A percentile compares a stretch with the other conserved stretches of the same genome.
Evolutionary conservation across 1,140 invertebrate species (phyloP).

Genomic region (Elysia chlorotica): DNA sequence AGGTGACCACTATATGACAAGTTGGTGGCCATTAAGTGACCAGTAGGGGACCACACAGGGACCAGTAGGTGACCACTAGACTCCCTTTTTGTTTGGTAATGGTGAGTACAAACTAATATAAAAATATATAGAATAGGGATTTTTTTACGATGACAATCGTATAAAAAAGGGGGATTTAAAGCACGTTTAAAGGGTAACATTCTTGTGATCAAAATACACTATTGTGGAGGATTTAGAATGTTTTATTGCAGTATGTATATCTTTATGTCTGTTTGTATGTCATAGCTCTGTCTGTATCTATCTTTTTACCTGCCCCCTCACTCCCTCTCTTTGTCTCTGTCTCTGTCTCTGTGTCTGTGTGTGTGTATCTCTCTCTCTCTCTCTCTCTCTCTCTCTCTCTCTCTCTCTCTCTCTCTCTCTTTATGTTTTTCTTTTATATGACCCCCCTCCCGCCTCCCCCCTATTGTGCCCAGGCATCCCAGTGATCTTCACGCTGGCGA

Average conservation of each 20-base stretch:
- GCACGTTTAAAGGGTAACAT: not conserved
- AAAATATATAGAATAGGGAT: not conserved
- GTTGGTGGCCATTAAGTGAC: no score
- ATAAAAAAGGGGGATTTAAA: no score
- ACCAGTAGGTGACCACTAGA: no score
- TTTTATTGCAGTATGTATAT: no score
- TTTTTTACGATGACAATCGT: not conserved
- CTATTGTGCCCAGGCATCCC: not conserved
- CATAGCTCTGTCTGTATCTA: not conserved
- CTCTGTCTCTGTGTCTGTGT: not conserved
- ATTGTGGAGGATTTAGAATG: no score
- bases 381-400: not conserved
- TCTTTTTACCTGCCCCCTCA: not conserved
- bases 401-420: not conserved
- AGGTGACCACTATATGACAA: no score
- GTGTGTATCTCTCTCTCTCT: not conserved
- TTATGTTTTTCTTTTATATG: not conserved
- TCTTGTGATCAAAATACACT: not conserved
- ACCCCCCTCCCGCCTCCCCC: not conserved
- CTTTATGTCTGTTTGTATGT: not conserved
- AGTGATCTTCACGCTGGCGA: not conserved
- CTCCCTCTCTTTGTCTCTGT: not conserved
- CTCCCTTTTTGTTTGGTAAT: no score
- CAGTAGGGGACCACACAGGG: no score
- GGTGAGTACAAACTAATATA: no score